Percentiles rank a stretch among this genome's conserved stretches.
Evolutionary conservation across 2,888 invertebrate genomes (phyloP).

Genomic region (Eupsilia transversa): DNA sequence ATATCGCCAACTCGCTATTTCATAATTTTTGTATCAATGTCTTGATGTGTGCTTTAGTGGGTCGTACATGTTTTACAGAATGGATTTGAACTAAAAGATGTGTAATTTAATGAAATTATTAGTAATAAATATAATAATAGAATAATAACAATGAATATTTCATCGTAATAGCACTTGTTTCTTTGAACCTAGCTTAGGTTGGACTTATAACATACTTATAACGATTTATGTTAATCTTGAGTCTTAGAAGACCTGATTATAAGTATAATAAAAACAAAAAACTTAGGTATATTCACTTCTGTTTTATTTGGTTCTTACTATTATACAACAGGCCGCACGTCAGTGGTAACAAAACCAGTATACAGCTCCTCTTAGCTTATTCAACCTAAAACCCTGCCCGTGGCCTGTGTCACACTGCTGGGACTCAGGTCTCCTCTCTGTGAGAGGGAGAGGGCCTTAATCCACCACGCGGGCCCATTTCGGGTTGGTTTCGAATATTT

Average conservation of each 20-base stretch:
- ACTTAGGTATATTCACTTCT: too few species aligned
- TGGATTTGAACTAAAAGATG: constrained; percentile 33
- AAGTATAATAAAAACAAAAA: too few species aligned
- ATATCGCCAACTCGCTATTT: constrained; percentile 64
- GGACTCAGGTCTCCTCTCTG: too few species aligned
- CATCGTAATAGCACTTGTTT: constrained; percentile 8
- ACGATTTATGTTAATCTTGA: constrained; percentile 14
- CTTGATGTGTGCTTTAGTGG: constrained; percentile 39
- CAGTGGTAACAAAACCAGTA: not conserved
- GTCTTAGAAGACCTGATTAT: not conserved
- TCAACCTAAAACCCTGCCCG: too few species aligned
- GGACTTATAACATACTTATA: not conserved
- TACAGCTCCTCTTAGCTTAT: too few species aligned
- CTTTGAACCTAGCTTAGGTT: constrained; percentile 45
- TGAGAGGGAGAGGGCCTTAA: too few species aligned
- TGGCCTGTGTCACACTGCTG: too few species aligned
- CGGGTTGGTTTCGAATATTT: too few species aligned
- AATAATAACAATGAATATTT: constrained; percentile 39
- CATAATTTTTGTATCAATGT: constrained; percentile 52
- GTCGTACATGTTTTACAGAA: constrained; percentile 52
- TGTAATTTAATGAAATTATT: constrained; percentile 42
- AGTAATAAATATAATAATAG: constrained; percentile 20
- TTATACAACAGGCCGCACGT: not conserved
- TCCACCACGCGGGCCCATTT: too few species aligned
- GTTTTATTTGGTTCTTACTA: not conserved